phyloP scores from a whole-genome alignment of 2,113 vertebrate genomes.

The Pogona vitticeps region DNA sequence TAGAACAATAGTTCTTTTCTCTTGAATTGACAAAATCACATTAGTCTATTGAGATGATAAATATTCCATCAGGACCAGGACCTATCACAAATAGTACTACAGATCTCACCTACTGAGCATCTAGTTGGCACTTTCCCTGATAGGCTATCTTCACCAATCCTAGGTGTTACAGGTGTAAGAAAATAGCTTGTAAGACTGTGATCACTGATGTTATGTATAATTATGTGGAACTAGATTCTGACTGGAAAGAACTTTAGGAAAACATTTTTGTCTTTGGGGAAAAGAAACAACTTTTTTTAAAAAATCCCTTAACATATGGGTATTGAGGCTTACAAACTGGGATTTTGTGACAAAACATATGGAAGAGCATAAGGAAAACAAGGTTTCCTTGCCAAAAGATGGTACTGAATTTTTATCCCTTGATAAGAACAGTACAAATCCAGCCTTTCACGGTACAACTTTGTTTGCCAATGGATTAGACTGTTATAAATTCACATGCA shows the following conservation, averaged over 20 bases:
- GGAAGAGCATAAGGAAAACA: conserved; percentile 75
- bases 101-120: neutral
- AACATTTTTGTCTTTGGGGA: conserved; percentile 75
- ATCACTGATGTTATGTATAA: neutral
- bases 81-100: no score
- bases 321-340: conserved; percentile 76
- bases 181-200: neutral
- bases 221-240: conserved; percentile 49
- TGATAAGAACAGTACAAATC: conserved; percentile 51
- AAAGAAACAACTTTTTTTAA: conserved; percentile 14
- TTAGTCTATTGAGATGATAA: neutral
- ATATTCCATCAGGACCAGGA: neutral
- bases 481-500: conserved; percentile 77
- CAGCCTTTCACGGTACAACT: conserved; percentile 47
- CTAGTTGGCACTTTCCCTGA: neutral
- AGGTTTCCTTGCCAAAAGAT: conserved; percentile 71
- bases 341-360: conserved; percentile 81
- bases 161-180: neutral
- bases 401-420: conserved; percentile 75
- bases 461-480: conserved; percentile 70
- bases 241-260: conserved; percentile 66
- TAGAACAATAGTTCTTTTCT: no score
- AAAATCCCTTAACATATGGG: conserved; percentile 75
- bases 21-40: no score
- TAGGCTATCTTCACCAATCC: neutral